phyloP scores from a whole-genome alignment of 2,797 vertebrate genomes.

The Helarctos malayanus region DNA sequence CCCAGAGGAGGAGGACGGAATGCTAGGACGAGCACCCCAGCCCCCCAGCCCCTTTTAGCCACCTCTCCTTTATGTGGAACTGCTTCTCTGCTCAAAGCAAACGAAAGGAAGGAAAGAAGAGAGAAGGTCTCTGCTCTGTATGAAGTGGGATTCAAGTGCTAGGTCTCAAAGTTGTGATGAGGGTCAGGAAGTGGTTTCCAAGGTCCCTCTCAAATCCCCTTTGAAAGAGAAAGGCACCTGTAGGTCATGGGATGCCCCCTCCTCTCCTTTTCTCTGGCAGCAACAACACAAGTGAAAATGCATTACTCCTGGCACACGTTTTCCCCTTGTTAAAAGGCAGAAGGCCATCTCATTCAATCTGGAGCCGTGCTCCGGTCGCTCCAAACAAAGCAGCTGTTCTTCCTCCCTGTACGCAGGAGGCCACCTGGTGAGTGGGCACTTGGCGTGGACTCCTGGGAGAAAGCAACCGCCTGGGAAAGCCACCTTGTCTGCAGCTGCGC shows the following conservation, averaged over 20 bases:
- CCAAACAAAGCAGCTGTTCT: constrained; percentile 20
- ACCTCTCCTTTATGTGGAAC: neutral
- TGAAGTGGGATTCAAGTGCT: no score
- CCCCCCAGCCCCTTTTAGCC: neutral
- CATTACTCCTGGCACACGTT: neutral
- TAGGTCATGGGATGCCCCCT: neutral
- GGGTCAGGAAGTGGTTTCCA: neutral
- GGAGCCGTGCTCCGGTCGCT: constrained; percentile 7
- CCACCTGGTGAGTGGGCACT: constrained; percentile 12
- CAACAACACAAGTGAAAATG: neutral
- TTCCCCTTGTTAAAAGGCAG: neutral
- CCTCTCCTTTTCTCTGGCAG: neutral
- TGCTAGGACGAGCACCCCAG: neutral
- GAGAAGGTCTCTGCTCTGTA: neutral
- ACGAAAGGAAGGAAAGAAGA: neutral
- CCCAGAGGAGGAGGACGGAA: neutral
- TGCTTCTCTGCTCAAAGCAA: neutral
- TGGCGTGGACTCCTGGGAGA: constrained; percentile 28
- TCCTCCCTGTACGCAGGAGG: neutral
- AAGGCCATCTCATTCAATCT: neutral
- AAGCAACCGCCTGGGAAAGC: constrained; percentile 24
- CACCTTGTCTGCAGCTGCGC: neutral
- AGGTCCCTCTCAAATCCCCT: neutral
- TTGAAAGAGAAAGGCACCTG: neutral
- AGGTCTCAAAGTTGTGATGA: neutral